Percentiles rank a stretch among this genome's conserved stretches.
Evolutionary conservation across 2,113 vertebrate genomes (phyloP).

Genomic region (Amazona guildingii): DNA sequence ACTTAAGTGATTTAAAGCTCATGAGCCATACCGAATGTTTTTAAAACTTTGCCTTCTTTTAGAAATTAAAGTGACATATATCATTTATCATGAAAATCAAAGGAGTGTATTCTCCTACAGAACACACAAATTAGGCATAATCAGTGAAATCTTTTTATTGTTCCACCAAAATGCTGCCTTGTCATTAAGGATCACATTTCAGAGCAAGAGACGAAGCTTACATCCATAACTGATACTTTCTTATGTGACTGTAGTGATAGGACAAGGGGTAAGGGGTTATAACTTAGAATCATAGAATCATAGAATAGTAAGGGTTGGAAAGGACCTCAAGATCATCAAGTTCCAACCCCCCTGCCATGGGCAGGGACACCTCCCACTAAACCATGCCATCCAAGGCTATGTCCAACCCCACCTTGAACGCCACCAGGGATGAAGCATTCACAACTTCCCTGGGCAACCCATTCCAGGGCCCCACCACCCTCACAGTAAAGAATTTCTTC

Average conservation of each 20-base stretch:
- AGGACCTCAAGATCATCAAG: too few species aligned
- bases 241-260: neutral
- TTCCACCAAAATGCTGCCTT: neutral
- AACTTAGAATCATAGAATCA: neutral
- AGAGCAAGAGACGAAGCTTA: neutral
- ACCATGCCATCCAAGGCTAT: too few species aligned
- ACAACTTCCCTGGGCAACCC: too few species aligned
- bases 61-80: neutral
- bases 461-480: too few species aligned
- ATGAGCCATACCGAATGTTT: neutral
- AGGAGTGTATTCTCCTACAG: neutral
- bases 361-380: too few species aligned
- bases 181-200: neutral
- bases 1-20: constrained; percentile 3
- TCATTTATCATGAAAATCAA: neutral
- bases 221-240: neutral
- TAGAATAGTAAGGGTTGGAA: too few species aligned
- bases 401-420: too few species aligned
- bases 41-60: neutral
- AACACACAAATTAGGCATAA: neutral
- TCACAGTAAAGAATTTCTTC: too few species aligned
- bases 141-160: neutral
- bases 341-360: too few species aligned
- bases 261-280: neutral
- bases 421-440: too few species aligned